phyloP scores from a whole-genome alignment of 2,888 invertebrate species.

The Slavum lentiscoides region DNA sequence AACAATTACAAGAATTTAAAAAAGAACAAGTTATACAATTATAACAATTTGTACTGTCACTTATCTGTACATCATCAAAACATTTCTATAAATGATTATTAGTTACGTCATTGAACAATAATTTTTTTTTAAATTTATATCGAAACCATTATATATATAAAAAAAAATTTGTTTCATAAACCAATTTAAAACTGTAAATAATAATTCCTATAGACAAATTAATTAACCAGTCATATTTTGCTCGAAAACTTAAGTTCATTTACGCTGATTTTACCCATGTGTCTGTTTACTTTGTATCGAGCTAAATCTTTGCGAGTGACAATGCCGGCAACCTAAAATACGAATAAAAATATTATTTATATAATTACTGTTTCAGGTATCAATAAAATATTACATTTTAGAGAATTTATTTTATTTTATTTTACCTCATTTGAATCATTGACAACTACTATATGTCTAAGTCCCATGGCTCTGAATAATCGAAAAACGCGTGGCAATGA shows the following conservation, averaged over 20 bases:
- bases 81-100: too few species aligned
- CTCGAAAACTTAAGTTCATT: conserved; percentile 73
- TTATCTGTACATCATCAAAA: too few species aligned
- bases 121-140: too few species aligned
- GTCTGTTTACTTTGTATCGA: conserved; percentile 73
- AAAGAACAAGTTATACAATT: too few species aligned
- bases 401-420: conserved; percentile 45
- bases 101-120: too few species aligned
- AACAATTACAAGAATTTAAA: too few species aligned
- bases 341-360: conserved; percentile 3
- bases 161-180: background rate
- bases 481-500: conserved; percentile 88
- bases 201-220: background rate
- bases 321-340: conserved; percentile 84
- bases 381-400: conserved; percentile 24
- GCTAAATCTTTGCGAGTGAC: conserved; percentile 97
- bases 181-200: background rate
- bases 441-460: conserved; percentile 89
- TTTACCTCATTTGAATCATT: conserved; percentile 84
- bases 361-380: background rate
- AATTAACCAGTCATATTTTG: conserved; percentile 22
- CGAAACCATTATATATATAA: too few species aligned
- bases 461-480: conserved; percentile 88
- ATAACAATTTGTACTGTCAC: too few species aligned
- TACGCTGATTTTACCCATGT: conserved; percentile 73